Percentiles rank a stretch among this genome's conserved stretches.
Evolutionary conservation across 2,113 vertebrate genomes (phyloP).

Genomic region (Cryptomyrus ogoouensis): DNA sequence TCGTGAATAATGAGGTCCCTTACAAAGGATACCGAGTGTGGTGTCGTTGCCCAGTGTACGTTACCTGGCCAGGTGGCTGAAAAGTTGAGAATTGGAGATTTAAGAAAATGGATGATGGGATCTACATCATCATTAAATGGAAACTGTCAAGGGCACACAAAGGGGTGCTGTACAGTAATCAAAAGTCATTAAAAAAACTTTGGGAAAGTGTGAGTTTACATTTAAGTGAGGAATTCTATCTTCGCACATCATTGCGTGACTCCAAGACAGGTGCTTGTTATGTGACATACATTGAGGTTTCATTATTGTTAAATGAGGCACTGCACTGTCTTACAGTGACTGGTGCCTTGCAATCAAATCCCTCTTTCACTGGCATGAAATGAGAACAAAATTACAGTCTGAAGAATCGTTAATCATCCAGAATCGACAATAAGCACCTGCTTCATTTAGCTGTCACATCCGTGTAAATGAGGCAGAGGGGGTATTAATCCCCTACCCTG

Average conservation of each 20-base stretch:
- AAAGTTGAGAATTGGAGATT: background rate
- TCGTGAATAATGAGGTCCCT: background rate
- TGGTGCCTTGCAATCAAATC: slow-evolving; percentile 94
- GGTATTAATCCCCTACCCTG: slow-evolving; percentile 1
- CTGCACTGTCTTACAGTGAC: slow-evolving; percentile 91
- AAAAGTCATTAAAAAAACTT: background rate
- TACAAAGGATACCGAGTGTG: background rate
- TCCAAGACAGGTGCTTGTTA: slow-evolving; percentile 78
- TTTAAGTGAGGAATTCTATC: background rate
- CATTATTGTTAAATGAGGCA: slow-evolving; percentile 78
- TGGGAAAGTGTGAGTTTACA: background rate
- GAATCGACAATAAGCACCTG: slow-evolving; percentile 10
- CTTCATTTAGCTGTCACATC: slow-evolving; percentile 24
- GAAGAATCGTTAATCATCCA: slow-evolving; percentile 15
- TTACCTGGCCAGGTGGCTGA: background rate
- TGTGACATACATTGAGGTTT: slow-evolving; percentile 71
- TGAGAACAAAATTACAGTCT: slow-evolving; percentile 70
- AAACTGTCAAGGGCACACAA: background rate
- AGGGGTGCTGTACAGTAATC: background rate
- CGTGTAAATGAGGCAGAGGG: background rate
- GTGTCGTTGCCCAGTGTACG: background rate
- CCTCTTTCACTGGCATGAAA: slow-evolving; percentile 90
- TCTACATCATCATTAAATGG: background rate
- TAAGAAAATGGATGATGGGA: background rate
- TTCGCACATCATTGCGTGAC: background rate